Conservation (phyloP, 2,113 vertebrate species). For the Aramus guarauna region DNA sequence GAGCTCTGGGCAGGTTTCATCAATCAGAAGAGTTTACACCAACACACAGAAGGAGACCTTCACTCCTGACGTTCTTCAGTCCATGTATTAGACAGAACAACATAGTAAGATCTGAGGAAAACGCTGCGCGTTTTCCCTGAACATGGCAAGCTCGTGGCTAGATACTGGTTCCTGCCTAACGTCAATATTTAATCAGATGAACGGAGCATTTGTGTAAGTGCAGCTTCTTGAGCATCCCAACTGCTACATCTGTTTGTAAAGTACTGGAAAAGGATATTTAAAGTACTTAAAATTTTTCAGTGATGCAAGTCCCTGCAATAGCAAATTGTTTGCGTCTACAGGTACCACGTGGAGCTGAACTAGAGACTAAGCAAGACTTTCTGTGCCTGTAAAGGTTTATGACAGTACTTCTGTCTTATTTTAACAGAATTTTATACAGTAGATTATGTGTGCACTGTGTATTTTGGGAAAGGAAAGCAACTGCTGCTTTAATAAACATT, state of each 20-base stretch:
- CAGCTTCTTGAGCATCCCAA: not conserved
- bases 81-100: not conserved
- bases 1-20: not conserved
- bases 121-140: not conserved
- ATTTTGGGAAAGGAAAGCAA: constrained; percentile 6
- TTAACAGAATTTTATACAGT: not conserved
- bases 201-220: not conserved
- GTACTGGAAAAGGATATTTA: not conserved
- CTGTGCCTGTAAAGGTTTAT: not conserved
- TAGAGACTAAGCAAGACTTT: not conserved
- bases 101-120: not conserved
- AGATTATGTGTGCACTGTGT: not conserved
- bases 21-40: not conserved
- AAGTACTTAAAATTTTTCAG: not conserved
- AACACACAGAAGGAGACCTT: not conserved
- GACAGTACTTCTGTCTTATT: not conserved
- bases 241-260: not conserved
- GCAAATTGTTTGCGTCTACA: not conserved
- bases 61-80: not conserved
- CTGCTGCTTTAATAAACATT: not conserved
- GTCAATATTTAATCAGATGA: not conserved
- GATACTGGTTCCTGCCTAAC: not conserved
- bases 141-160: not conserved
- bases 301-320: not conserved
- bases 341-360: not conserved